Conservation (phyloP, 2,113 vertebrate genomes). For the Poeciliopsis prolifica region DNA sequence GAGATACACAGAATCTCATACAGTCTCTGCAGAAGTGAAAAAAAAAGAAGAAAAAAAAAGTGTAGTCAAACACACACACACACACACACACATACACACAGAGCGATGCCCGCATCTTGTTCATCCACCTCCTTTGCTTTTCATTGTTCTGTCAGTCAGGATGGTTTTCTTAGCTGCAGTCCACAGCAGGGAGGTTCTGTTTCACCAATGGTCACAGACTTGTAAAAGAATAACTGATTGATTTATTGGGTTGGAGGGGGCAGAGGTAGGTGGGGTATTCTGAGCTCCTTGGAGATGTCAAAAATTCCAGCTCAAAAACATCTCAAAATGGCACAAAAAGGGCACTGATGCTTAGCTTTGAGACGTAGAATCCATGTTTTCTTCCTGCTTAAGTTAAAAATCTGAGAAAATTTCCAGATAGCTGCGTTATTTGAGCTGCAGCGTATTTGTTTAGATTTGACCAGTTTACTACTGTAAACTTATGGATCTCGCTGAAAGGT, state of each 20-base stretch:
- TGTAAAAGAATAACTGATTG: slow-evolving; percentile 67
- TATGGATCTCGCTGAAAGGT: not conserved
- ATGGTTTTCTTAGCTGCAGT: slow-evolving; percentile 36
- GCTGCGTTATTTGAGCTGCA: not conserved
- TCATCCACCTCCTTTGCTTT: slow-evolving; percentile 24
- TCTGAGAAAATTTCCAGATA: not conserved
- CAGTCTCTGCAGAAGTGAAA: not conserved
- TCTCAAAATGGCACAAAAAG: slow-evolving; percentile 20
- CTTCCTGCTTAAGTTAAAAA: not conserved
- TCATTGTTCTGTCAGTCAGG: slow-evolving; percentile 67
- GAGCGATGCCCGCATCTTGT: slow-evolving; percentile 25
- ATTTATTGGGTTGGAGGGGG: slow-evolving; percentile 67
- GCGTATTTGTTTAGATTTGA: not conserved
- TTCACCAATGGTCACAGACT: slow-evolving; percentile 50
- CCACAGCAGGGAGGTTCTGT: slow-evolving; percentile 42
- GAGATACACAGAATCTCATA: slow-evolving; percentile 26
- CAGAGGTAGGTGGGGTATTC: slow-evolving; percentile 64
- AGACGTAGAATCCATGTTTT: slow-evolving; percentile 27
- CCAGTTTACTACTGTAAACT: not conserved
- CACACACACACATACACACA: not conserved
- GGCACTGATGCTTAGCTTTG: slow-evolving; percentile 4
- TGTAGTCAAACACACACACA: not conserved
- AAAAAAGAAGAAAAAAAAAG: not conserved
- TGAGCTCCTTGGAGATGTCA: slow-evolving; percentile 65
- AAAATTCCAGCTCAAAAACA: slow-evolving; percentile 30